Evolutionary conservation across 2,113 vertebrate genomes (phyloP).

Genomic region (Oreochromis tanganicae): DNA sequence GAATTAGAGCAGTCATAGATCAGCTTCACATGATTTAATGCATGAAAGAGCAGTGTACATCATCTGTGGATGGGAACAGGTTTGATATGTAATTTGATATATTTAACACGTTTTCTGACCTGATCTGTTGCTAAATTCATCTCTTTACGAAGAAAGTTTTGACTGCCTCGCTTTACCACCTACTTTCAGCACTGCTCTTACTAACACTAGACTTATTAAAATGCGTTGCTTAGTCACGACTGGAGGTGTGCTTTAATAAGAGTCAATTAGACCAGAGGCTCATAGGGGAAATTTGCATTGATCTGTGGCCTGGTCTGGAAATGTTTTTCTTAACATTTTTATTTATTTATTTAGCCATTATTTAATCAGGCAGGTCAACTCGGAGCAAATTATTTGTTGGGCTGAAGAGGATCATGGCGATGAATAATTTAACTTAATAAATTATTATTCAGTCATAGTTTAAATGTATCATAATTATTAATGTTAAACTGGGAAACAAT

Average conservation of each 20-base stretch:
- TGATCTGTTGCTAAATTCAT: background rate
- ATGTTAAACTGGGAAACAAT: background rate
- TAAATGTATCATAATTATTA: background rate
- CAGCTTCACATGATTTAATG: background rate
- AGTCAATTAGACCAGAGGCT: constrained; percentile 46
- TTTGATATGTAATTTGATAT: background rate
- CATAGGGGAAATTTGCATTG: constrained; percentile 44
- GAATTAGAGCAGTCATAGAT: background rate
- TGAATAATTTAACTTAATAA: background rate
- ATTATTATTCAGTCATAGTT: background rate
- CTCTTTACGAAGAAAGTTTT: background rate
- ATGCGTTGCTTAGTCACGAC: background rate
- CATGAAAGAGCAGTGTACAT: background rate
- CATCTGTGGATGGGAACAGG: background rate
- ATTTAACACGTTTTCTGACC: background rate
- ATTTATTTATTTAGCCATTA: constrained; percentile 41
- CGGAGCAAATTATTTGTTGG: background rate
- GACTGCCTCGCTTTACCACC: background rate
- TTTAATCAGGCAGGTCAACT: constrained; percentile 36
- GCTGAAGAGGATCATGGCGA: background rate
- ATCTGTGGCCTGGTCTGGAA: constrained; percentile 40
- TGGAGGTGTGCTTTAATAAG: constrained; percentile 40
- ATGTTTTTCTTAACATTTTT: constrained; percentile 30
- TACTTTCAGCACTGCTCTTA: background rate
- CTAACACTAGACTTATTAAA: constrained; percentile 21